Evolutionary conservation across 2,888 invertebrate species (phyloP), one percentile per base, ranked within the genome.

Genomic region (Drosophila acutilabella): DNA sequence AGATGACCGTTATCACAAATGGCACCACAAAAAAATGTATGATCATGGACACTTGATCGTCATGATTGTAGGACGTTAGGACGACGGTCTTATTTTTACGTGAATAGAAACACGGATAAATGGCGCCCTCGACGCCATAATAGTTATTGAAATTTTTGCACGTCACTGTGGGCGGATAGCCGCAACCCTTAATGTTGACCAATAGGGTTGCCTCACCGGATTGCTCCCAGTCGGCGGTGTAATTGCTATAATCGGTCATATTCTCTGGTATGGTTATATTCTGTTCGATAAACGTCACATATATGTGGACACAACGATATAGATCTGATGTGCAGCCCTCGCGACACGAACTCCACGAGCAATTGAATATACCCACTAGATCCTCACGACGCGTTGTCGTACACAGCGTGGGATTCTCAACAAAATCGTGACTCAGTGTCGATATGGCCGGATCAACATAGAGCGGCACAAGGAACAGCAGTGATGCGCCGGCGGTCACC

Each of bases 181-280:
- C 97, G 91, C 97, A 97, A 52, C 97, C 97, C 93, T 97, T 97
- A 41, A 97, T 97, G 92, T 97, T 97, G 73, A 97, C 96, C 54
- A 96, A 94, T 89, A 97, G 90, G 38, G 94, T 93, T 33, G 94
- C 94, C 85, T 94, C 94, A 44, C 93, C 89, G 64, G 92, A 91
- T 74, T 92, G 92, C 74, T 91, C 91, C 90, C 90, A 90, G 62
- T 92, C 92, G 71, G 92, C 89, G 57, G 92, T 92, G 67, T 89
- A 92, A 74, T 92, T 92, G 64, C 84, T 90, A 71, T 74, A 91
- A 67, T 91, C 92, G 81, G 92, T 92, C 90, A 92, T 90, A 71
- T 92, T 92, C 74, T 89, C 91, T 13, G 92, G 92, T 90, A 92
- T 91, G 18, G 92, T 92, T 71, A 92, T 92, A 74, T 92, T 92